Evolutionary conservation across 2,888 invertebrate species (phyloP), one percentile per base, ranked within the genome.

Genomic region (Antitype chi): DNA sequence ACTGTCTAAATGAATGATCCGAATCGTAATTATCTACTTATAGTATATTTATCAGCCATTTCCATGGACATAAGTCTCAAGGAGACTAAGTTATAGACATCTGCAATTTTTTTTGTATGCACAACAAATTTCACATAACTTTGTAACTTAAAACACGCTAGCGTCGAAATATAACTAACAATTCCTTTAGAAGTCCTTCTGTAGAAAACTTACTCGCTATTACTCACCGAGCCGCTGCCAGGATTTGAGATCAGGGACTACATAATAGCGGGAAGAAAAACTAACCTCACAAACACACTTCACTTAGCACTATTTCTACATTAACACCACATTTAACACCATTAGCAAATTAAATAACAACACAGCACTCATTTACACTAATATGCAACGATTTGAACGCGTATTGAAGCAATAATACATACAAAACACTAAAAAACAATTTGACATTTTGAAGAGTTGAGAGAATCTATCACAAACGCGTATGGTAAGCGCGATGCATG

Each of bases 231-330:
- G 92, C 96, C 93, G 96, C 91, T 88, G 93, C 86, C 93, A 90
- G 92, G 91, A 92, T 84, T 81, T 80, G 81, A 89, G 91, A 85
- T 83, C 89, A 89, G 89, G 89, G 85, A 88, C 89, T 91, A 89
- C 89, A 90, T 91, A 93, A 94, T 91, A 96, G 96, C 96, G 95
- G 95, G 96, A 96, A 96, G 93, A 88, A 91, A 95, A 96, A 95
- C 95, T 96, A 96, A 96, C 96, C 96, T 96, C 93, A 88, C 87
- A 78, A 90, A 89, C 90, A 90, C 91, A 91, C 90, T 93, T 91
- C 91, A 90, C 92, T 91, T 88, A 89, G 85, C 73, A 78, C 74
- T 88, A 90, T 88, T 89, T 85, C 80, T 86, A 86, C 82, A 89
- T 81, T 49, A 87, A 78, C 85, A 86, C 87, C 63, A 75, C 55